Percentiles rank a stretch among this genome's conserved stretches.
These are phyloP conservation scores for Elephas maximus DNA, from an alignment of 2,113 vertebrate genomes.

Conservation along the genomic window DNA sequence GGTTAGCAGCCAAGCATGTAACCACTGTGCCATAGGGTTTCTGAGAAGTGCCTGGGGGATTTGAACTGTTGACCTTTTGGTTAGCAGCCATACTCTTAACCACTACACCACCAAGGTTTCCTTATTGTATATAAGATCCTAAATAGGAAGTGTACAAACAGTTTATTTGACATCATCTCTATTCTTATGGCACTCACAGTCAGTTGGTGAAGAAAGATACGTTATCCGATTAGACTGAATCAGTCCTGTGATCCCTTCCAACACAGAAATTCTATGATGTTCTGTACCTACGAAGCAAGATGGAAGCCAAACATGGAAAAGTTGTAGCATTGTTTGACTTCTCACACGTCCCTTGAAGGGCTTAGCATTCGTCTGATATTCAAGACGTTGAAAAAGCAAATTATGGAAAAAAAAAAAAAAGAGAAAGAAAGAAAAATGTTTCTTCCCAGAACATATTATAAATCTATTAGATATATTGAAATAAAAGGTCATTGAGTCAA, in stretches of 20 bases:
- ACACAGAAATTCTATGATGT: not conserved
- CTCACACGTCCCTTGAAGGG: not conserved
- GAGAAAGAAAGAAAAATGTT: not conserved
- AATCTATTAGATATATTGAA: constrained; percentile 71
- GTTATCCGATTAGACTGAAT: not conserved
- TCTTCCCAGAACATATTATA: constrained; percentile 70
- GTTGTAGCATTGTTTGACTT: constrained; percentile 26
- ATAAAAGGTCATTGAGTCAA: constrained; percentile 76
- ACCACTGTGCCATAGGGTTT: not conserved
- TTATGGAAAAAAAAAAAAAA: not conserved
- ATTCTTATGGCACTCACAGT: not conserved
- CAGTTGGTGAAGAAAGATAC: not conserved
- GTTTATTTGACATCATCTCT: not conserved
- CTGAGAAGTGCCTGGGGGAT: too few relatives aligned
- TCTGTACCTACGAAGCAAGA: not conserved
- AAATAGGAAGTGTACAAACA: not conserved
- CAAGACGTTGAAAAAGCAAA: constrained; percentile 72
- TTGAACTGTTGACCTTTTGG: too few relatives aligned
- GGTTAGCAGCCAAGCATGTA: not conserved
- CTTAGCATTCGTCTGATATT: constrained; percentile 70
- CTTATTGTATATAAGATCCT: not conserved
- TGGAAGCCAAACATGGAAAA: constrained; percentile 13
- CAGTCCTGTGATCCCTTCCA: not conserved
- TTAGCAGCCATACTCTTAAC: too few relatives aligned
- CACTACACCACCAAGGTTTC: too few relatives aligned